Evolutionary conservation across 2,797 vertebrate species (phyloP).

Genomic region (Lagodon rhomboides): DNA sequence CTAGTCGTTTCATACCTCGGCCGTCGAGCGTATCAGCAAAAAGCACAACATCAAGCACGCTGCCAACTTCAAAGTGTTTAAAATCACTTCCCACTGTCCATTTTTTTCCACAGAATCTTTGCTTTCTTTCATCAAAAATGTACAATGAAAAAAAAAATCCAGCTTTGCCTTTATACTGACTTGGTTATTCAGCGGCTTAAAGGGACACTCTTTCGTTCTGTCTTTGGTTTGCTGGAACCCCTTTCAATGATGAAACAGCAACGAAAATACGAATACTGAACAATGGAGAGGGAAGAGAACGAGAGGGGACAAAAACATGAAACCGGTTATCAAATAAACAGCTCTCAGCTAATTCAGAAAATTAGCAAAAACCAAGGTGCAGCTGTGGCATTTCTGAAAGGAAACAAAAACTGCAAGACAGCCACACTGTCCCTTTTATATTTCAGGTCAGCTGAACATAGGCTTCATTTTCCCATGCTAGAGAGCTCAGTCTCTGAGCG

Average conservation of each 20-base stretch:
- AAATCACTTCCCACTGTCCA: conserved; percentile 65
- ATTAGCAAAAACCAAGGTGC: conserved; percentile 80
- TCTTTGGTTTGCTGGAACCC: conserved; percentile 87
- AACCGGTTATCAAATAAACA: conserved; percentile 68
- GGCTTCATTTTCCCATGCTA: conserved; percentile 84
- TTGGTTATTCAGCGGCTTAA: conserved; percentile 81
- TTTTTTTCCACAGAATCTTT: conserved; percentile 43
- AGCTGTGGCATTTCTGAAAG: conserved; percentile 71
- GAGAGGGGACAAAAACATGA: conserved; percentile 66
- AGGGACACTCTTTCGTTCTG: conserved; percentile 85
- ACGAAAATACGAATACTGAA: conserved; percentile 71
- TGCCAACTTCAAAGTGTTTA: conserved; percentile 61
- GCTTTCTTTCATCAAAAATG: conserved; percentile 66
- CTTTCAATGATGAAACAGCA: conserved; percentile 66
- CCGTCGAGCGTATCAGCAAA: conserved; percentile 68
- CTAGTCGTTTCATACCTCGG: conserved; percentile 69
- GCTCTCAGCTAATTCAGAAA: conserved; percentile 82
- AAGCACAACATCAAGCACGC: conserved; percentile 72
- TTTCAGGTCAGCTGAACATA: conserved; percentile 82
- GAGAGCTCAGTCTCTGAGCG: conserved; percentile 82
- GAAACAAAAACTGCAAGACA: conserved; percentile 68
- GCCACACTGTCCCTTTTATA: conserved; percentile 68
- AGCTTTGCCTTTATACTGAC: conserved; percentile 76
- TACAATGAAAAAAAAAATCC: conserved; percentile 65
- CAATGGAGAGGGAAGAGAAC: conserved; percentile 68